Evolutionary conservation across 2,113 vertebrate genomes (phyloP).

Genomic region (Loxodonta africana): DNA sequence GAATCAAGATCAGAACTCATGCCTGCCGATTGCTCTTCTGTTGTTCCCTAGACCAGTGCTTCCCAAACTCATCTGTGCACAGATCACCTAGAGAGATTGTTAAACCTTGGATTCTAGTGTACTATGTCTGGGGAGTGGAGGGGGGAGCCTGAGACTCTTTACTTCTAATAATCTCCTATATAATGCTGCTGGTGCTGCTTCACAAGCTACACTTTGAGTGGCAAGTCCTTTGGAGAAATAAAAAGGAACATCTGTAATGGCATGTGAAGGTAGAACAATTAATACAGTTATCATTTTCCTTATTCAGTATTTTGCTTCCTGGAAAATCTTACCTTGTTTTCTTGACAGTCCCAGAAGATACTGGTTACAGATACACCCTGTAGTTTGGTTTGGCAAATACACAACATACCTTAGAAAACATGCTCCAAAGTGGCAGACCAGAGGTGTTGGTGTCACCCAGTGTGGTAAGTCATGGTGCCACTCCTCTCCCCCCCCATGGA

Average conservation of each 20-base stretch:
- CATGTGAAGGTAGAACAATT: neutral
- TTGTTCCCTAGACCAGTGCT: neutral
- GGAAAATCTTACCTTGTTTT: slow-evolving; percentile 6
- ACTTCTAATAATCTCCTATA: neutral
- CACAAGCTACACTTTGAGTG: neutral
- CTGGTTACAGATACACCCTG: neutral
- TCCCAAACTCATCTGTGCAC: neutral
- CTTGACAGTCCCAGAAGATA: neutral
- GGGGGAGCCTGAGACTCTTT: neutral
- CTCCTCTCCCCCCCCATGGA: too few relatives aligned
- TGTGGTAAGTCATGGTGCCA: too few relatives aligned
- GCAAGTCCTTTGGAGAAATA: neutral
- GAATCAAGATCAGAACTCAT: neutral
- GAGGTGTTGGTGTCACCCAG: too few relatives aligned
- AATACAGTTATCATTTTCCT: neutral
- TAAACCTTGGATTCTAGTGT: neutral
- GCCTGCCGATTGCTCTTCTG: neutral
- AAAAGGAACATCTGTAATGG: neutral
- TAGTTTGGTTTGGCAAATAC: neutral
- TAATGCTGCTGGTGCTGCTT: neutral
- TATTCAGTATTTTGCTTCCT: slow-evolving; percentile 57
- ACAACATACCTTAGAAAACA: neutral
- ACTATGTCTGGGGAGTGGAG: neutral
- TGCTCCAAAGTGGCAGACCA: neutral
- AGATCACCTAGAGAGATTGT: neutral